These are phyloP conservation scores for Drosophila neocordata DNA, from an alignment of 1,140 invertebrate species.

Conservation along the genomic window DNA sequence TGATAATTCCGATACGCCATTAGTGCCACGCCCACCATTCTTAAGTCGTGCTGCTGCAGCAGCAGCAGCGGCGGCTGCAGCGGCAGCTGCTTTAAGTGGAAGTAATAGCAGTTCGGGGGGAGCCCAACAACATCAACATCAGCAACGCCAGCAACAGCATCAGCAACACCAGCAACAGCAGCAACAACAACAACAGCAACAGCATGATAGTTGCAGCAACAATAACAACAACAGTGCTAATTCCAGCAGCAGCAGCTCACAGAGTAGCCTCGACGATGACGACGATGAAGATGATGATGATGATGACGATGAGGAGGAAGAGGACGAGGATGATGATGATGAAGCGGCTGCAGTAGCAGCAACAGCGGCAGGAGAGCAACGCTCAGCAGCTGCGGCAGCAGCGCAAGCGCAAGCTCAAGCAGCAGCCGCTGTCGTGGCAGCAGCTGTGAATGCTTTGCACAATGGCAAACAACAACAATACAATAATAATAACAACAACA, in stretches of 20 bases:
- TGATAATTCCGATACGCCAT: slow-evolving; percentile 78
- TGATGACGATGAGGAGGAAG: slow-evolving; percentile 40
- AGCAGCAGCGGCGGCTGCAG: slow-evolving; percentile 56
- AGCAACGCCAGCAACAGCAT: slow-evolving; percentile 25
- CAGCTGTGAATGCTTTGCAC: slow-evolving; percentile 62
- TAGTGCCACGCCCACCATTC: slow-evolving; percentile 74
- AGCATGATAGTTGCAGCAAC: slow-evolving; percentile 9
- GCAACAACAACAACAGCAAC: slow-evolving; percentile 32
- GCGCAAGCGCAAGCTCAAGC: slow-evolving; percentile 48
- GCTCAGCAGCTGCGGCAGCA: slow-evolving; percentile 43
- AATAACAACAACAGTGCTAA: slow-evolving; percentile 36
- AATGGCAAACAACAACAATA: slow-evolving; percentile 56
- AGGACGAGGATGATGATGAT: slow-evolving; percentile 31
- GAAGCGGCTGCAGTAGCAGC: slow-evolving; percentile 21
- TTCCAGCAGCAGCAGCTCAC: slow-evolving; percentile 51
- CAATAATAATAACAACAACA: slow-evolving; percentile 41
- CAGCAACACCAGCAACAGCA: slow-evolving; percentile 28
- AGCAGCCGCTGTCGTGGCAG: slow-evolving; percentile 62
- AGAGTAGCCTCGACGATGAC: slow-evolving; percentile 48
- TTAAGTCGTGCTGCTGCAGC: slow-evolving; percentile 70
- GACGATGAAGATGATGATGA: slow-evolving; percentile 39
- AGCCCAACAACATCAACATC: slow-evolving; percentile 34
- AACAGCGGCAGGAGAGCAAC: slow-evolving; percentile 38
- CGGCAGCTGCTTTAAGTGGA: slow-evolving; percentile 49
- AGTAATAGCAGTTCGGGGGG: slow-evolving; percentile 48